Percentiles rank a stretch among this genome's conserved stretches.
These are phyloP conservation scores for Tholera decimalis DNA, from an alignment of 2,888 invertebrate species.

Conservation along the genomic window DNA sequence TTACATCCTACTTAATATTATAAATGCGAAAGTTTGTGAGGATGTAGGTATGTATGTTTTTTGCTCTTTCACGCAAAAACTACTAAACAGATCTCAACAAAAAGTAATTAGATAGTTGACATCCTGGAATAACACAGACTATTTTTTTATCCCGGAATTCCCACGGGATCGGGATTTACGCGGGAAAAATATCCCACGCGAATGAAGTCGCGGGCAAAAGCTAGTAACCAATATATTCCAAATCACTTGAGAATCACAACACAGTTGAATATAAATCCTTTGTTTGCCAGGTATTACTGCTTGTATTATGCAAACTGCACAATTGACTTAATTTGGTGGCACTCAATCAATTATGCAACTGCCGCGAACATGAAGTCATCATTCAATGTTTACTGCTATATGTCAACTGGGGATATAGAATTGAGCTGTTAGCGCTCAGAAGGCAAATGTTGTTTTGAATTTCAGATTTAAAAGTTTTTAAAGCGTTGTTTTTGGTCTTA, in stretches of 20 bases:
- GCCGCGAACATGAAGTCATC: slow-evolving; percentile 45
- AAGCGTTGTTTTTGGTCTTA: not conserved
- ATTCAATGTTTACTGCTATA: slow-evolving; percentile 48
- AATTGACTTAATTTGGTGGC: slow-evolving; percentile 56
- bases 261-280: slow-evolving; percentile 34
- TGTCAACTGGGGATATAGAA: slow-evolving; percentile 26
- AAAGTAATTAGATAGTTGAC: too few species aligned
- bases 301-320: slow-evolving; percentile 47
- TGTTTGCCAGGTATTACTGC: slow-evolving; percentile 47
- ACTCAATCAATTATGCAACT: slow-evolving; percentile 64
- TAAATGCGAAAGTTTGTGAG: too few species aligned
- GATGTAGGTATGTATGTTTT: too few species aligned
- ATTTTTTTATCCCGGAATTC: too few species aligned
- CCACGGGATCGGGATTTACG: too few species aligned
- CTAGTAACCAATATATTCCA: not conserved
- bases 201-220: too few species aligned
- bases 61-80: too few species aligned
- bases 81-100: too few species aligned
- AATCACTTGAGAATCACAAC: not conserved
- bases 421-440: slow-evolving; percentile 5
- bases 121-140: too few species aligned
- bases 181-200: too few species aligned
- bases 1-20: too few species aligned
- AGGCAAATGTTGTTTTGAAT: not conserved
- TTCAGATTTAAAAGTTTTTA: not conserved